Evolutionary conservation across 2,797 vertebrate genomes (phyloP), one percentile per base, ranked within the genome.

Genomic region (Knipowitschia caucasica): DNA sequence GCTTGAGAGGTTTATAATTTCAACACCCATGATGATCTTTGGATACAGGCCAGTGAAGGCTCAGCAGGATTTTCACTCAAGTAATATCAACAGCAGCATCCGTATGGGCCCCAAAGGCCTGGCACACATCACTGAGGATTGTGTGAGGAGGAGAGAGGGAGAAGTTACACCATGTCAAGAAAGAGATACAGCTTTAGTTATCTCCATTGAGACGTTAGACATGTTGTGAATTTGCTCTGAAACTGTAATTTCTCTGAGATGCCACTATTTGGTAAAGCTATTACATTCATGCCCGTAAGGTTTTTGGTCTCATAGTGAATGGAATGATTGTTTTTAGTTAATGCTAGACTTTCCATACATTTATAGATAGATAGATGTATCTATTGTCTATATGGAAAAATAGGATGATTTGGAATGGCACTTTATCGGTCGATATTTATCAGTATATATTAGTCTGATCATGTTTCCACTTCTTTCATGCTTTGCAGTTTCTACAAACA

Each of bases 1-100:
- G 43, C 76, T 76, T 64, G 65, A 74, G 59, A 62, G 79, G 72
- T 77, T 87, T 61, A 75, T 80, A 36, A 81, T 82, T 80, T 81
- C 52, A 56, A 56, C 62, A 43, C 62, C 35, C 56, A 42, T 71
- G 67, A 75, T 78, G 68, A 78, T 88, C 62, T 81, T 78, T 86
- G 70, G 61, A 73, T 62, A 50, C 14, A 25, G 54, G 69, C 78
- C 75, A 75, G 36, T 39, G 63, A 60, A 42, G 50, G 39, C 72
- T 73, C 62, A 75, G 65, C 62, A 38, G 50, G 62, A 69, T 67
- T 79, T 81, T 66, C 71, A 72, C 62, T 62, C 55, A 42, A 56
- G 58, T 43, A 55, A 67, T 71, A 43, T 75, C 59, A 66, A 65
- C 65, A 66, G 64, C 39, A 52, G 64, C 50, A 31, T 34, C 34